phyloP scores from a whole-genome alignment of 1,140 invertebrate species.

The Galleria mellonella region DNA sequence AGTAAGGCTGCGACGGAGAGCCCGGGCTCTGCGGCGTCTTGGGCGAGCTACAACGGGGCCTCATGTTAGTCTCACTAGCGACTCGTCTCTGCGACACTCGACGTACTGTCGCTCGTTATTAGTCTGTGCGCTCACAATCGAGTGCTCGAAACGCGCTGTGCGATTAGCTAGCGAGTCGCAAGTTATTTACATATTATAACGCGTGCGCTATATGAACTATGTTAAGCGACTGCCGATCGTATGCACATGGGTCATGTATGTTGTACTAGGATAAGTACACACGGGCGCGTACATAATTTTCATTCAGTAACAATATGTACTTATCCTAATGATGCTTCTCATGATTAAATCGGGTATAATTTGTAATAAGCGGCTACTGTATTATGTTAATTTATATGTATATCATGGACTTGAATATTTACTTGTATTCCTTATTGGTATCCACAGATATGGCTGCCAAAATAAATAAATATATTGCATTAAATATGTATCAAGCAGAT shows the following conservation, averaged over 20 bases:
- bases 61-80: conserved; percentile 29
- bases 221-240: neutral
- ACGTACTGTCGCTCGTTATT: neutral
- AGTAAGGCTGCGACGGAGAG: conserved; percentile 78
- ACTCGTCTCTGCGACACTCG: neutral
- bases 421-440: conserved; percentile 48
- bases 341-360: neutral
- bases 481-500: conserved; percentile 40
- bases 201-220: conserved; percentile 20
- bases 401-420: conserved; percentile 40
- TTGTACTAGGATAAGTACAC: too few species aligned
- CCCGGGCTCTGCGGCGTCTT: conserved; percentile 77
- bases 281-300: too few species aligned
- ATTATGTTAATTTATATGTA: conserved; percentile 22
- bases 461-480: conserved; percentile 62
- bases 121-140: conserved; percentile 15
- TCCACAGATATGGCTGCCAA: conserved; percentile 54
- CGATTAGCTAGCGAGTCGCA: conserved; percentile 22
- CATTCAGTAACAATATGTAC: too few species aligned
- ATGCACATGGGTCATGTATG: too few species aligned
- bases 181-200: conserved; percentile 32
- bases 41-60: conserved; percentile 76
- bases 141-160: conserved; percentile 28
- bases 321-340: conserved; percentile 16
- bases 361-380: conserved; percentile 34